phyloP scores from a whole-genome alignment of 2,797 vertebrate genomes.

The Xenops minutus region DNA sequence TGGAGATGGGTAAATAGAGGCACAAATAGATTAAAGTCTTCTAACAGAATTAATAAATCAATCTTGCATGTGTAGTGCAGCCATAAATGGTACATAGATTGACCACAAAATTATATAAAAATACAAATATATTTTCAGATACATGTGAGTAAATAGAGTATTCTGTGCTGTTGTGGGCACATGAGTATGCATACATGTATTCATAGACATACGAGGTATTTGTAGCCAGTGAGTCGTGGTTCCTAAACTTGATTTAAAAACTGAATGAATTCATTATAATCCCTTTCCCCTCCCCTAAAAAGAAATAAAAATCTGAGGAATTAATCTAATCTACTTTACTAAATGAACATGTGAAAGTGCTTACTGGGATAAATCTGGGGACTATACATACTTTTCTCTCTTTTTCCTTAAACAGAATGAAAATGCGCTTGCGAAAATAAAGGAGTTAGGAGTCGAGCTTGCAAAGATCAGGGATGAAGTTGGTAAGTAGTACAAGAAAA shows the following conservation, averaged over 20 bases:
- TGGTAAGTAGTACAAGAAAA: slow-evolving; percentile 83
- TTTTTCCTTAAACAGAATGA: slow-evolving; percentile 84
- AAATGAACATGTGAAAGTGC: slow-evolving; percentile 48
- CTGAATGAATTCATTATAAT: background rate
- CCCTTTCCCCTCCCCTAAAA: rapidly evolving
- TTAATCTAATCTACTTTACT: slow-evolving; percentile 44
- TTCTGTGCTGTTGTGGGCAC: rapidly evolving
- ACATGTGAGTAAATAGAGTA: background rate
- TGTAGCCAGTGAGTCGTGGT: background rate
- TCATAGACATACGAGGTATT: background rate
- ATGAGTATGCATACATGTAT: background rate
- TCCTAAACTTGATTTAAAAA: background rate
- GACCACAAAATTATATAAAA: background rate
- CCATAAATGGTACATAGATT: background rate
- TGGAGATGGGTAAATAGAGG: background rate
- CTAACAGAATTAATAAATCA: background rate
- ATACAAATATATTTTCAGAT: background rate
- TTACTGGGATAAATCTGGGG: slow-evolving; percentile 44
- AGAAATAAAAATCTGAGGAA: background rate
- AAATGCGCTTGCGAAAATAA: slow-evolving; percentile 88
- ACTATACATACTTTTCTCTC: slow-evolving; percentile 43
- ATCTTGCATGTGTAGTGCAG: background rate
- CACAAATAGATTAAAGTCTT: background rate
- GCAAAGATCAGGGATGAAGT: slow-evolving; percentile 96
- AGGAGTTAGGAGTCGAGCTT: slow-evolving; percentile 90